Percentiles rank a stretch among this genome's conserved stretches.
Evolutionary conservation across 2,113 vertebrate genomes (phyloP).

Genomic region (Chloroceryle aenea): DNA sequence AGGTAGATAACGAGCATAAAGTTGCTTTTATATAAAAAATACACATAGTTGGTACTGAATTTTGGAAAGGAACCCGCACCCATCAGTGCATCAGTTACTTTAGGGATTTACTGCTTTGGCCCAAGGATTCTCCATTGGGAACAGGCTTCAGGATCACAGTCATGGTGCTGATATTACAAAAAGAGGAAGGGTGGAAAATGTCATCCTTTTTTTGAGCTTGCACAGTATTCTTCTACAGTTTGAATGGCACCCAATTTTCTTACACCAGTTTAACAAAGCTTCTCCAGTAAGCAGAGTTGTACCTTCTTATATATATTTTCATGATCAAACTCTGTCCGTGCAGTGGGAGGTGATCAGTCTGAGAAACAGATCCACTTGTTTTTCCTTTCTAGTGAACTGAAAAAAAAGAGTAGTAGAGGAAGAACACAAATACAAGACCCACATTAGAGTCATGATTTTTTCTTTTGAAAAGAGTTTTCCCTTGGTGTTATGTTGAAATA

Average conservation of each 20-base stretch:
- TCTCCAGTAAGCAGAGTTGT: not conserved
- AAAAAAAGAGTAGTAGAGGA: not conserved
- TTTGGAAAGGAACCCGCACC: not conserved
- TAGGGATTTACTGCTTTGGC: not conserved
- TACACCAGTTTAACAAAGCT: not conserved
- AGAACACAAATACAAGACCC: not conserved
- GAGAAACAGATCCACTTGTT: not conserved
- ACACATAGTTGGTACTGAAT: not conserved
- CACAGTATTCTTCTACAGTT: not conserved
- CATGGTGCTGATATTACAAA: not conserved
- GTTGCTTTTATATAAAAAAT: not conserved
- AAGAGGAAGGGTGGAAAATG: rapidly evolving
- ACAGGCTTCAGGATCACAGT: not conserved
- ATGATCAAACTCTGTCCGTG: not conserved
- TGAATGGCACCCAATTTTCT: not conserved
- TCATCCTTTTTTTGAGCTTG: rapidly evolving
- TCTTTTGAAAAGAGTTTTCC: not conserved
- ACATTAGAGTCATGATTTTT: not conserved
- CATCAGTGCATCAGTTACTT: not conserved
- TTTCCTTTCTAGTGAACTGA: not conserved
- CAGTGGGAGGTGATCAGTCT: not conserved
- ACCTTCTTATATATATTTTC: not conserved
- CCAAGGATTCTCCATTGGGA: not conserved
- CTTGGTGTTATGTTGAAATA: not conserved
- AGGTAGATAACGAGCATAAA: not conserved